phyloP scores from a whole-genome alignment of 35 echinoderm and acorn worm species.

The Ptychodera flava region DNA sequence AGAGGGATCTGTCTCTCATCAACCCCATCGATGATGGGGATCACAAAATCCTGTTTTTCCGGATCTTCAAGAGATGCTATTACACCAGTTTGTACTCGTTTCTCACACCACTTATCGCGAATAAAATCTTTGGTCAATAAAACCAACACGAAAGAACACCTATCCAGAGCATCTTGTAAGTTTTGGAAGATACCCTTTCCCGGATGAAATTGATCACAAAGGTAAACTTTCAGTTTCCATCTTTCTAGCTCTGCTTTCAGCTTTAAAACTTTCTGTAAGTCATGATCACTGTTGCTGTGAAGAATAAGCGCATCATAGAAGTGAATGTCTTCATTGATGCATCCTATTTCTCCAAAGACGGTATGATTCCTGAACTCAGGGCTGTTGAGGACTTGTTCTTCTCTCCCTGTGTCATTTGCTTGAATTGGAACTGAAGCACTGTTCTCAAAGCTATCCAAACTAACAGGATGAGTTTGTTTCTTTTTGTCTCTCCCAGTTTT shows the following conservation, averaged over 20 bases:
- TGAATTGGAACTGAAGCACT: too few species aligned
- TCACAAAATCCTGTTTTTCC: not conserved
- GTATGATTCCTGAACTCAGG: too few species aligned
- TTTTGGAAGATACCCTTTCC: not conserved
- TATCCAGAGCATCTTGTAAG: not conserved
- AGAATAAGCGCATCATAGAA: not conserved
- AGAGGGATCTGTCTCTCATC: not conserved
- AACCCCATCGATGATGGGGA: not conserved
- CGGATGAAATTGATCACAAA: not conserved
- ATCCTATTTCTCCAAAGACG: too few species aligned
- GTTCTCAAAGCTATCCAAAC: too few species aligned
- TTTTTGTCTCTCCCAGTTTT: too few species aligned
- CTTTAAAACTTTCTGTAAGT: not conserved
- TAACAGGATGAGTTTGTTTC: too few species aligned
- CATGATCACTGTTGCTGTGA: not conserved
- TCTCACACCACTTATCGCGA: not conserved
- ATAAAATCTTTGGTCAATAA: not conserved
- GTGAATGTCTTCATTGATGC: too few species aligned
- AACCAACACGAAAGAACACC: not conserved
- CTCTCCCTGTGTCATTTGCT: too few species aligned
- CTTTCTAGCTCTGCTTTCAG: not conserved
- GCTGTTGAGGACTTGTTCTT: not conserved
- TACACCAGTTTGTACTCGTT: not conserved
- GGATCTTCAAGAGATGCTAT: not conserved
- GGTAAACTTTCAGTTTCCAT: not conserved